Evolutionary conservation across 1,140 invertebrate genomes (phyloP).

Genomic region (Brachionus plicatilis): DNA sequence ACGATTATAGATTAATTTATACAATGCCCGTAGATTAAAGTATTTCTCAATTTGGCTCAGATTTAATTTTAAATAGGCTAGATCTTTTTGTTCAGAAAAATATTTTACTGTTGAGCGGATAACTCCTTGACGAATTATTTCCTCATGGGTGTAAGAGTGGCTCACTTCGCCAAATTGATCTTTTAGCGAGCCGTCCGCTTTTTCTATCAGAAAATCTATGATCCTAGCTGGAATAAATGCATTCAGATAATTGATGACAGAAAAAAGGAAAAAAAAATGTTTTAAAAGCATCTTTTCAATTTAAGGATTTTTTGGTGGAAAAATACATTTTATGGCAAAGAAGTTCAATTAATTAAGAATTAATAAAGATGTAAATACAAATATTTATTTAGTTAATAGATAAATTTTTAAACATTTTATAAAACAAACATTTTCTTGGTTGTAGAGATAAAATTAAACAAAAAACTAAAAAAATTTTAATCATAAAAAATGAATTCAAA

Average conservation of each 20-base stretch:
- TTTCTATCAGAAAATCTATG: background rate
- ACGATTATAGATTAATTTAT: background rate
- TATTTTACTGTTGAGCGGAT: background rate
- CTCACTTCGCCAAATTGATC: constrained; percentile 12
- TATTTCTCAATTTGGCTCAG: background rate
- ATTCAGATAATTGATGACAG: background rate
- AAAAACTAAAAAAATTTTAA: too few relatives aligned
- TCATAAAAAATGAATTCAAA: too few relatives aligned
- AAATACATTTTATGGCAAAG: too few relatives aligned
- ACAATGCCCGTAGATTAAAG: background rate
- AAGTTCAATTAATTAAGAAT: too few relatives aligned
- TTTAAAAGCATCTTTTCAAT: background rate
- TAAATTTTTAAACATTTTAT: too few relatives aligned
- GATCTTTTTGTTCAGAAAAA: background rate
- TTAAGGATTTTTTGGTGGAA: background rate
- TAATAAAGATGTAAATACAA: too few relatives aligned
- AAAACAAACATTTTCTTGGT: too few relatives aligned
- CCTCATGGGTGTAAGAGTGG: background rate
- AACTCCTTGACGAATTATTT: background rate
- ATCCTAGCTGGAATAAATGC: background rate
- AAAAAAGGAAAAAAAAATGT: background rate
- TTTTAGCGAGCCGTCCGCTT: background rate
- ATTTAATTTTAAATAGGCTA: background rate
- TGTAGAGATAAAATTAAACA: too few relatives aligned
- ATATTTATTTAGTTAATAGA: too few relatives aligned